phyloP scores from a whole-genome alignment of 2,888 invertebrate genomes.

The Pseudoips prasinana region DNA sequence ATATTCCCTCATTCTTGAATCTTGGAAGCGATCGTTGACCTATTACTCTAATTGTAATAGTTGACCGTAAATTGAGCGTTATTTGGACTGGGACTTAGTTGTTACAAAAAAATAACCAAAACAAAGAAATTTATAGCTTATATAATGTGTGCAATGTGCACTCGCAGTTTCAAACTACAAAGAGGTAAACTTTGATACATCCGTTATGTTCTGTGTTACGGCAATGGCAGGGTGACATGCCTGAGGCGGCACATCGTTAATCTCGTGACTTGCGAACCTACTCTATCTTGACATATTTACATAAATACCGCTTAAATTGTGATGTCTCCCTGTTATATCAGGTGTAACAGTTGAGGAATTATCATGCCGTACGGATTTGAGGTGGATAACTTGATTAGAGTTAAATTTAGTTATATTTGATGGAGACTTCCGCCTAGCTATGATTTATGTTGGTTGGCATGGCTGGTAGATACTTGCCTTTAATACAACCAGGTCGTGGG shows the following conservation, averaged over 20 bases:
- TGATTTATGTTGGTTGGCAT: no score
- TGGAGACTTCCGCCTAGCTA: no score
- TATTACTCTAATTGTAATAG: no score
- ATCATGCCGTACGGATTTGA: constrained; percentile 32
- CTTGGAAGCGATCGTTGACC: no score
- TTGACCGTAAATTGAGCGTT: no score
- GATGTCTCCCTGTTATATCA: constrained; percentile 33
- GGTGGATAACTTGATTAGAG: constrained; percentile 11
- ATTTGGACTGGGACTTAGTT: no score
- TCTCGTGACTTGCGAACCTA: constrained; percentile 46
- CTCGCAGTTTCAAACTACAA: no score
- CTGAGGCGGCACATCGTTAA: constrained; percentile 47
- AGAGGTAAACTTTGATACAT: constrained; percentile 20
- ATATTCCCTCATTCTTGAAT: no score
- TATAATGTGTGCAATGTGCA: no score
- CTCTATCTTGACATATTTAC: constrained; percentile 52
- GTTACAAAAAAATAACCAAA: no score
- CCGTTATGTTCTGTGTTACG: constrained; percentile 20
- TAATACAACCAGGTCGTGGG: no score
- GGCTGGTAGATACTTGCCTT: not conserved
- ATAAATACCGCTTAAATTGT: constrained; percentile 50
- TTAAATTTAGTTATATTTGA: not conserved
- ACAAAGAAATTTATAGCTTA: no score
- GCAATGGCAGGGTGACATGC: constrained; percentile 22
- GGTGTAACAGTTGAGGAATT: constrained; percentile 12